Percentiles rank a stretch among this genome's conserved stretches.
phyloP scores from a whole-genome alignment of 2,888 invertebrate genomes.

The Dascillus cervinus region DNA sequence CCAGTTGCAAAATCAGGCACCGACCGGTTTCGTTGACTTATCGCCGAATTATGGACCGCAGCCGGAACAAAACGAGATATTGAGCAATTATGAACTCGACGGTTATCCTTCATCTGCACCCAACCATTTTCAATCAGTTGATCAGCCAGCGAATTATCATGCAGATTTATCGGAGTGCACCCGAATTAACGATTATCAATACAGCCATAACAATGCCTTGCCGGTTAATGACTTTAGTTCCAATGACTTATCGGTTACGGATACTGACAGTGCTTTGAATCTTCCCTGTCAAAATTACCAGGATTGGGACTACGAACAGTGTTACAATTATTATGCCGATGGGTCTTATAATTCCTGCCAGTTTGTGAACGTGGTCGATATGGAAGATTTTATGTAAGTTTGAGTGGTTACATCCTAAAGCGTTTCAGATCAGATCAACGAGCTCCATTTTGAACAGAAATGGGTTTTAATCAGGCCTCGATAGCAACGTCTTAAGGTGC shows the following conservation, averaged over 20 bases:
- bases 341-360: constrained; percentile 54
- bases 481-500: no score
- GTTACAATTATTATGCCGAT: constrained; percentile 55
- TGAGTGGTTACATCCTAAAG: no score
- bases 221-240: no score
- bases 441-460: no score
- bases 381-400: constrained; percentile 72
- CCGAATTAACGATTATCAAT: not conserved
- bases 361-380: constrained; percentile 58
- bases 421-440: no score
- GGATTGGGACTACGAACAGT: constrained; percentile 58
- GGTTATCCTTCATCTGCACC: not conserved
- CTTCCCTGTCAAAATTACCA: constrained; percentile 46
- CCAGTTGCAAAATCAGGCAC: no score
- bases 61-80: not conserved
- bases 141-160: not conserved
- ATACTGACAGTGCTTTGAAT: no score
- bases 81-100: not conserved
- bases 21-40: constrained; percentile 2
- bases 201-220: not conserved
- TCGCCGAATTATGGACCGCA: constrained; percentile 4
- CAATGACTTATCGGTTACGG: no score
- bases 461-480: no score
- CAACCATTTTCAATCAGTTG: not conserved
- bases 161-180: no score